A percentile compares a stretch with the other conserved stretches of the same genome.
phyloP scores from a whole-genome alignment of 2,888 invertebrate species.

The Latrodectus elegans region DNA sequence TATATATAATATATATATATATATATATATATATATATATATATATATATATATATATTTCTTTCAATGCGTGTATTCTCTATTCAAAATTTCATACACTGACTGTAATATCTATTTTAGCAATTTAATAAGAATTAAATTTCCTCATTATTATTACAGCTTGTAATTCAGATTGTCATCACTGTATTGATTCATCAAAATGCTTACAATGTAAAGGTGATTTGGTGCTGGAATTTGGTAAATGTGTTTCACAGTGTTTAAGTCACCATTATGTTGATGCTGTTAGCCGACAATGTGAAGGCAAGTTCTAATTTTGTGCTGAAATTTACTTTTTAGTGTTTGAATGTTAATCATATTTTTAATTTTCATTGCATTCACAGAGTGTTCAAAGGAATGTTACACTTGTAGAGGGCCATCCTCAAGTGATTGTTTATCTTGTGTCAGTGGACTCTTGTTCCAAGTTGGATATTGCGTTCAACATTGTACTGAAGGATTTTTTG shows the following conservation, averaged over 20 bases:
- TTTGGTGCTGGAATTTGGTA: conserved; percentile 52
- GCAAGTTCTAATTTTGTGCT: conserved; percentile 3
- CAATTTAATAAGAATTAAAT: not conserved
- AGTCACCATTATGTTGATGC: conserved; percentile 49
- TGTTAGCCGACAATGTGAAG: conserved; percentile 53
- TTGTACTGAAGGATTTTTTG: conserved; percentile 47
- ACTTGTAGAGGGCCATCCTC: conserved; percentile 44
- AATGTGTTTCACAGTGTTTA: conserved; percentile 36
- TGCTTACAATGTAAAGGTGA: conserved; percentile 59
- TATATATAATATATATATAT: too few species aligned
- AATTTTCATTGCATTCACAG: conserved; percentile 4
- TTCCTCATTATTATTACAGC: conserved; percentile 12
- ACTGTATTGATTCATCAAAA: conserved; percentile 27
- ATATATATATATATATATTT: too few species aligned
- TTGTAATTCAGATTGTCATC: conserved; percentile 48
- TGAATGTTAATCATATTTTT: too few species aligned
- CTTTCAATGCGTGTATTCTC: not conserved
- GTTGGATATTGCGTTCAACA: conserved; percentile 44
- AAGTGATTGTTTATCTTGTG: conserved; percentile 45
- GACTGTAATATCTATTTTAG: not conserved
- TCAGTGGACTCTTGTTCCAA: conserved; percentile 33
- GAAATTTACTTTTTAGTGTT: not conserved
- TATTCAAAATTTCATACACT: not conserved
- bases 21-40: too few species aligned
- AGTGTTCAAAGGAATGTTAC: conserved; percentile 47